Base-by-base conservation (phyloP, 2,797 vertebrate genomes). In the Clamator glandarius region DNA sequence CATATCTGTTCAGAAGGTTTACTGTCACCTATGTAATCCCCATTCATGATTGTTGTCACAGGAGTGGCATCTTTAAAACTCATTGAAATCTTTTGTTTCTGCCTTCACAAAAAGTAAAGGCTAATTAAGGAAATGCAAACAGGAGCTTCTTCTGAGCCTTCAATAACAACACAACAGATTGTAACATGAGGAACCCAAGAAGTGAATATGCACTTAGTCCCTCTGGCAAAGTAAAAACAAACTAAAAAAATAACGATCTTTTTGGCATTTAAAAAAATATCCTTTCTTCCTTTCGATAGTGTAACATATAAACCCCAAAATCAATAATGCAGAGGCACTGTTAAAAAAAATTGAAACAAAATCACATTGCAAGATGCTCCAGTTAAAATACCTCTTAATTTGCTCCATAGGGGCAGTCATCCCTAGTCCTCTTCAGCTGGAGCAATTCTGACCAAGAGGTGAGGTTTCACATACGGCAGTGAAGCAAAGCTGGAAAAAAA, bases 311-410 rank as follows among this genome's bases (percentile, higher is more conserved):
- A 91, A 86, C 2, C 41, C 41, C 55, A 19, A 93, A 92, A 95
- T 91, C 91, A 94, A 96, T 93, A 95, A 94, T 88, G 87, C 79
- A 94, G 73, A 95, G 35, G 46, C 23, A 50, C 16, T 81, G 69
- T 66, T 59, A 42, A 72, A 73, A 70, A n/a, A 29, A 44, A 44
- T 15, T 18, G 15, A 44, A 44, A 44, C 42, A 20, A 33, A 28
- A 25, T 4, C 68, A 48, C 76, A 7, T 44, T 75, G 55, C 54
- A 72, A 79, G 62, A 91, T 84, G 66, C 69, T 93, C 21, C 73
- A 92, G 87, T 84, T 69, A 89, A 95, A 93, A 75, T 76, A 73
- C 62, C 69, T 90, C 87, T 92, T 95, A 95, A 96, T 84, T 92
- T 91, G 73, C 84, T 96, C 94, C 93, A 90, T 80, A 94, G 92